Percentiles rank a stretch among this genome's conserved stretches.
Conservation (phyloP, 2,113 vertebrate genomes). For the Corapipo altera region DNA sequence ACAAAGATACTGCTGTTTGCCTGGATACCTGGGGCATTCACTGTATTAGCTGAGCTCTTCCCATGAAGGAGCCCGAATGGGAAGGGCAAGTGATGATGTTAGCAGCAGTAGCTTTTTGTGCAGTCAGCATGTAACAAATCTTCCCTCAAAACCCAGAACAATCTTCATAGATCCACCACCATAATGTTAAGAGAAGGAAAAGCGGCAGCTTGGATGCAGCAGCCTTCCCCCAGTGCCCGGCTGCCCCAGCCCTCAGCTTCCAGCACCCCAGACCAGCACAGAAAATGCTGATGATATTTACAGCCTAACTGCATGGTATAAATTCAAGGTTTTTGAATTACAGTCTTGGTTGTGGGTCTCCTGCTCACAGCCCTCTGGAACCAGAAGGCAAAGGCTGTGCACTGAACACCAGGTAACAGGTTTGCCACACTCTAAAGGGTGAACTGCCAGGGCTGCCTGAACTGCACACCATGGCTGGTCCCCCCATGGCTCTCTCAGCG, state of each 20-base stretch:
- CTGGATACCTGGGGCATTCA: background rate
- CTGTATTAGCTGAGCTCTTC: background rate
- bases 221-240: background rate
- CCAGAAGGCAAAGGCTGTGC: background rate
- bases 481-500: rapidly evolving
- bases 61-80: rapidly evolving
- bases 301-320: background rate
- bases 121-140: background rate
- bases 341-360: background rate
- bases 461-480: background rate
- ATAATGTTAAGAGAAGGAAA: background rate
- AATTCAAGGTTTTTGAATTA: background rate
- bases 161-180: background rate
- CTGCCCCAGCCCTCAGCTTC: background rate
- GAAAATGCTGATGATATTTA: background rate
- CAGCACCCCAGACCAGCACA: background rate
- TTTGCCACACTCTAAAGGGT: background rate
- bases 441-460: background rate
- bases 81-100: background rate
- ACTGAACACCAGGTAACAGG: background rate
- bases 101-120: background rate
- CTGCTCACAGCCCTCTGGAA: background rate
- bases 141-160: background rate
- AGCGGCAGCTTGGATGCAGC: background rate
- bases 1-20: background rate